Percentiles rank a stretch among this genome's conserved stretches.
Evolutionary conservation across 2,113 vertebrate species (phyloP).

Genomic region (Phainopepla nitens): DNA sequence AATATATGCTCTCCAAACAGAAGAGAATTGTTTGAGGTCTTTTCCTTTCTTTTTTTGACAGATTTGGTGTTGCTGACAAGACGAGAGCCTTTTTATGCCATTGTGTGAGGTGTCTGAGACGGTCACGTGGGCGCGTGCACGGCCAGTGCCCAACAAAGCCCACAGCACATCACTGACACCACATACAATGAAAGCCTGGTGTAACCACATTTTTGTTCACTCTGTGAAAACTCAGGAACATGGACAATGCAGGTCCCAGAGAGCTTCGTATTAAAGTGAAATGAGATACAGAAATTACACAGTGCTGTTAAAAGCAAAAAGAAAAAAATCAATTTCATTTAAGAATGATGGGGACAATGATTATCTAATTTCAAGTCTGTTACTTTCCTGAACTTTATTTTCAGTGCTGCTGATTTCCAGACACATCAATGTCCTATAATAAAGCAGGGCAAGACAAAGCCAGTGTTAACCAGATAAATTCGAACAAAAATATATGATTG

Average conservation of each 20-base stretch:
- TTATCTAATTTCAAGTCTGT: background rate
- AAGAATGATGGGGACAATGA: background rate
- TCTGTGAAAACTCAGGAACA: constrained; percentile 14
- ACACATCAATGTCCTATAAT: background rate
- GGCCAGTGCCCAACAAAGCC: constrained; percentile 44
- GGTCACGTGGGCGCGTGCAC: background rate
- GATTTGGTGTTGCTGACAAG: constrained; percentile 50
- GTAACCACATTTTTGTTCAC: constrained; percentile 49
- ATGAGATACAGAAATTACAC: background rate
- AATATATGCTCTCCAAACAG: background rate
- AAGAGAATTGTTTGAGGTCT: background rate
- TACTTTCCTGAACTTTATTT: background rate
- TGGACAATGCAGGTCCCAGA: background rate
- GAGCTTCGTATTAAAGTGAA: background rate
- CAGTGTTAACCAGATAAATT: background rate
- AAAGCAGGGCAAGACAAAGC: background rate
- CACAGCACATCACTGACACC: background rate
- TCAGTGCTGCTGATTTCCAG: background rate
- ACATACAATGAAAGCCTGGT: constrained; percentile 19
- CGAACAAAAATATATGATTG: fast-evolving
- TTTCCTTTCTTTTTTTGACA: background rate
- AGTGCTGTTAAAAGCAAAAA: background rate
- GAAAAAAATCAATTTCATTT: background rate
- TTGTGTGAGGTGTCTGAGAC: constrained; percentile 53
- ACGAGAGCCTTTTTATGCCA: constrained; percentile 13